A percentile compares a stretch with the other conserved stretches of the same genome.
phyloP scores from a whole-genome alignment of 64 coral and sea anemone species.

The Exaiptasia diaphana region DNA sequence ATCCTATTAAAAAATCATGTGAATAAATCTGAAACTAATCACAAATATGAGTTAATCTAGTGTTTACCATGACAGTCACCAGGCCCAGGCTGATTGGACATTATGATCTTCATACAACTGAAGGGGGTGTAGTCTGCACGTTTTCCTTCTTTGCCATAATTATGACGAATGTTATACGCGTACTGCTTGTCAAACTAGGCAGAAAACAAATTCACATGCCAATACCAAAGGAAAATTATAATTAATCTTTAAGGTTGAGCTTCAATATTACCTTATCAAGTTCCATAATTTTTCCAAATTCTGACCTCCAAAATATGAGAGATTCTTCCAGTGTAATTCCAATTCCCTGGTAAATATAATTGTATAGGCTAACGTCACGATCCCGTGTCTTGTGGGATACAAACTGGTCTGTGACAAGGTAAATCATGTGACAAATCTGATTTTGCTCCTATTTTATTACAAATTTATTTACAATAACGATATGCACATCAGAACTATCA shows the following conservation, averaged over 20 bases:
- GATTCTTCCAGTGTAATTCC: constrained; percentile 90
- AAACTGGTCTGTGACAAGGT: no score
- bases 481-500: no score
- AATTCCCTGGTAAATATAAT: no score
- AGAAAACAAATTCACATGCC: neutral
- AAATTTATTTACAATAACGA: no score
- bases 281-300: constrained; percentile 94
- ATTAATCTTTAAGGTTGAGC: neutral
- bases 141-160: constrained; percentile 97
- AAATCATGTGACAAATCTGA: no score
- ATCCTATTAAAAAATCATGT: constrained; percentile 46
- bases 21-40: neutral
- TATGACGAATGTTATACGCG: constrained; percentile 92
- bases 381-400: no score
- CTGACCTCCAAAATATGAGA: constrained; percentile 86
- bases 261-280: constrained; percentile 73
- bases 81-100: constrained; percentile 78
- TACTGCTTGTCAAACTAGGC: constrained; percentile 94
- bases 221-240: neutral
- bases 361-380: no score
- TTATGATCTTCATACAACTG: constrained; percentile 97
- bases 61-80: constrained; percentile 83
- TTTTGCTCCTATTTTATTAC: no score
- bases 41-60: neutral
- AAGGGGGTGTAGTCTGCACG: constrained; percentile 91